phyloP scores from a whole-genome alignment of 2,888 invertebrate species.

The Hyppa rectilinea region DNA sequence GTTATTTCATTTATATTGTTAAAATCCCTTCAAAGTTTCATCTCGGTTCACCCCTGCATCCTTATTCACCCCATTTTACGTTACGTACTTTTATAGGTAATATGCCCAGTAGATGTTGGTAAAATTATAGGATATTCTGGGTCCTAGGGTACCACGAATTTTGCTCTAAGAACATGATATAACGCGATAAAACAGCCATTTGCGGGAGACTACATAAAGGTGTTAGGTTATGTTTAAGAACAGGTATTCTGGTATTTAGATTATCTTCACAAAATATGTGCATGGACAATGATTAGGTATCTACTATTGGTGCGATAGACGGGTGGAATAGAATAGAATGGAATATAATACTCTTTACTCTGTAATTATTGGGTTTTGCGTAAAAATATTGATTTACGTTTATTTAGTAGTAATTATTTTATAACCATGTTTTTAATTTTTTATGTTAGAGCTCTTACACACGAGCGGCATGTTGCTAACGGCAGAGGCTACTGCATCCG shows the following conservation, averaged over 20 bases:
- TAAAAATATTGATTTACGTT: not conserved
- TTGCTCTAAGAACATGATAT: not conserved
- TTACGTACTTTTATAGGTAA: not conserved
- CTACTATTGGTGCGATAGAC: not conserved
- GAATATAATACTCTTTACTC: not conserved
- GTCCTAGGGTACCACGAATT: too few species aligned
- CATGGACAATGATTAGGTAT: constrained; percentile 9
- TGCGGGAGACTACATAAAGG: not conserved
- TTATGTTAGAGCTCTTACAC: too few species aligned
- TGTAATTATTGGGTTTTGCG: constrained; percentile 6
- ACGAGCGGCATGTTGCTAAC: too few species aligned
- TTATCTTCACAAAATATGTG: constrained; percentile 1
- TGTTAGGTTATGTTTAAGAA: constrained; percentile 5
- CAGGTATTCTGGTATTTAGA: not conserved
- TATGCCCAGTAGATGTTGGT: not conserved
- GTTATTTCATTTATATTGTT: too few species aligned
- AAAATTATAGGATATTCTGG: not conserved
- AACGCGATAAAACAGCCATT: not conserved
- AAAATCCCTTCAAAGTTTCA: too few species aligned
- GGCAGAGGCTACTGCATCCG: too few species aligned
- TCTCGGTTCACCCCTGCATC: too few species aligned
- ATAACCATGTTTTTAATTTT: not conserved
- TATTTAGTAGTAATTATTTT: constrained; percentile 12
- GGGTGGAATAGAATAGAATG: not conserved
- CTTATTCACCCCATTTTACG: too few species aligned